Conservation (phyloP, 2,888 invertebrate species). For the Chrysolina haemoptera region DNA sequence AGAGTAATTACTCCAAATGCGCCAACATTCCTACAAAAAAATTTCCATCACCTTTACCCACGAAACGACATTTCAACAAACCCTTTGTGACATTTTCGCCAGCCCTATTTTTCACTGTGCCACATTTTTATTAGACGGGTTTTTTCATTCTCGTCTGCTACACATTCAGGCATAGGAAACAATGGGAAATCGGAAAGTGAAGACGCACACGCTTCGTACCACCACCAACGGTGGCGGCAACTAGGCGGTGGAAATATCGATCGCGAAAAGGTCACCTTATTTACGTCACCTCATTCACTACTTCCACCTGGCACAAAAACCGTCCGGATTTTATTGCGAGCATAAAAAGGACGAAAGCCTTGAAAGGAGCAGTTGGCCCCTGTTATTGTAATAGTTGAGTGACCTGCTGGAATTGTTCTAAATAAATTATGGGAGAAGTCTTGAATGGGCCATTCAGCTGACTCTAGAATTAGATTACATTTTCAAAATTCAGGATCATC, state of each 20-base stretch:
- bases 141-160: neutral
- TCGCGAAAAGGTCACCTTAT: constrained; percentile 60
- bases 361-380: constrained; percentile 20
- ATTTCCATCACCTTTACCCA: neutral
- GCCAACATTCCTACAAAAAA: neutral
- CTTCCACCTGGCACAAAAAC: constrained; percentile 51
- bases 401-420: neutral
- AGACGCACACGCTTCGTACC: constrained; percentile 15
- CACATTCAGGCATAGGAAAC: neutral
- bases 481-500: neutral
- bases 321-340: constrained; percentile 37
- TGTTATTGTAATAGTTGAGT: constrained; percentile 15
- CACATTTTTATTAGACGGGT: constrained; percentile 1
- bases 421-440: constrained; percentile 4
- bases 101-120: constrained; percentile 1
- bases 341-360: constrained; percentile 28
- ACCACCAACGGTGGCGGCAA: constrained; percentile 53
- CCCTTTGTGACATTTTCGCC: constrained; percentile 1
- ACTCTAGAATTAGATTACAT: neutral
- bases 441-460: neutral
- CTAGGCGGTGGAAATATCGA: constrained; percentile 57
- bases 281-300: constrained; percentile 61
- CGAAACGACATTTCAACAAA: constrained; percentile 8
- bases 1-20: neutral
- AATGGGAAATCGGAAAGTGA: constrained; percentile 12